Evolutionary conservation across 2,797 vertebrate genomes (phyloP).

Genomic region (Jordanella pulchra): DNA sequence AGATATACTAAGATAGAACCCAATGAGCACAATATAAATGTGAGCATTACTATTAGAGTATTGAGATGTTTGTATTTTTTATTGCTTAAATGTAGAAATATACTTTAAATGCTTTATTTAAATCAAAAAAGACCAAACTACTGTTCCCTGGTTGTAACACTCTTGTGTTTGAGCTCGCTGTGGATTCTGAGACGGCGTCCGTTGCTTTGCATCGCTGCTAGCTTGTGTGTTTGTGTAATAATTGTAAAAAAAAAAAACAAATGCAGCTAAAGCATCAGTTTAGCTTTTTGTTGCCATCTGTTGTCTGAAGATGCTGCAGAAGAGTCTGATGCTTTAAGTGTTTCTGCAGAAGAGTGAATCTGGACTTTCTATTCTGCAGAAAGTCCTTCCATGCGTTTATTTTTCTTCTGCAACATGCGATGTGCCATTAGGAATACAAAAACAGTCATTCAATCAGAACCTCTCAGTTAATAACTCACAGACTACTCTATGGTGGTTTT

Average conservation of each 20-base stretch:
- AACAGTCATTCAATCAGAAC: too few relatives aligned
- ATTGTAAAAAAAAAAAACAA: slow-evolving; percentile 51
- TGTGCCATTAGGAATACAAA: too few relatives aligned
- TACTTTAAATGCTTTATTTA: slow-evolving; percentile 69
- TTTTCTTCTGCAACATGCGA: too few relatives aligned
- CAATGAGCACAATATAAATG: slow-evolving; percentile 80
- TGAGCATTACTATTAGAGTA: slow-evolving; percentile 68
- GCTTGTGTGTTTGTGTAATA: slow-evolving; percentile 57
- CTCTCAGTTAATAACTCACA: too few relatives aligned
- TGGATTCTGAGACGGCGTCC: slow-evolving; percentile 51
- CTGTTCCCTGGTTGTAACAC: slow-evolving; percentile 69
- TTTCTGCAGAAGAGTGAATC: slow-evolving; percentile 14
- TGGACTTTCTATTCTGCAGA: neutral
- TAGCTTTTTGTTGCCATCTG: slow-evolving; percentile 37
- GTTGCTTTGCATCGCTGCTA: slow-evolving; percentile 60
- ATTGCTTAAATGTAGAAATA: slow-evolving; percentile 67
- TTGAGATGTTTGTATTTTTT: slow-evolving; percentile 79
- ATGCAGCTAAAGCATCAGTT: slow-evolving; percentile 32
- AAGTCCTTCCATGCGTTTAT: neutral
- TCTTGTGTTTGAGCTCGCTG: slow-evolving; percentile 66
- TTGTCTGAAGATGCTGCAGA: neutral
- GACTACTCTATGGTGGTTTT: neutral
- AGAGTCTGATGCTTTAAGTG: too few relatives aligned
- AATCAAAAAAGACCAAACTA: slow-evolving; percentile 78
- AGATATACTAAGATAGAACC: slow-evolving; percentile 61